Conservation (phyloP, 1,140 invertebrate genomes). For the Rhopalosiphum maidis region DNA sequence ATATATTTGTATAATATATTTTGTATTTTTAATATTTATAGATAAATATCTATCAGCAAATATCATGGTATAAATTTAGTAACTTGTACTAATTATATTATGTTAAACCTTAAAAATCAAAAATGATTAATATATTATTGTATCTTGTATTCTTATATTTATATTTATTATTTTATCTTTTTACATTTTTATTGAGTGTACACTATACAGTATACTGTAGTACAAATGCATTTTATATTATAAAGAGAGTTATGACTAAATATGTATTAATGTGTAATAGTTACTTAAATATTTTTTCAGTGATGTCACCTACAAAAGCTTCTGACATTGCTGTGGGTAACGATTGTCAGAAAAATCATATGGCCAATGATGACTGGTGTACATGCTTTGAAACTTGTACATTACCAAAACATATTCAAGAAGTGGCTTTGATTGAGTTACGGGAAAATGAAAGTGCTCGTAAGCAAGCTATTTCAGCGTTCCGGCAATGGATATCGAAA, state of each 20-base stretch:
- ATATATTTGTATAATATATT: not conserved
- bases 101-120: too few relatives aligned
- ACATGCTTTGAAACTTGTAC: not conserved
- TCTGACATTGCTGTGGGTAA: not conserved
- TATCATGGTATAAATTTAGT: too few relatives aligned
- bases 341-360: not conserved
- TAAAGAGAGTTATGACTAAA: not conserved
- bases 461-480: slow-evolving; percentile 69
- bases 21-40: not conserved
- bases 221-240: not conserved
- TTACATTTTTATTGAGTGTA: too few relatives aligned
- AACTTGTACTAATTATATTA: too few relatives aligned
- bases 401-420: slow-evolving; percentile 64
- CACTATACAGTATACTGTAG: not conserved
- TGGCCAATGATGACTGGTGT: not conserved
- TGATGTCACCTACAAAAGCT: not conserved
- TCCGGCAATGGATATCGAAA: slow-evolving; percentile 73
- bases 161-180: too few relatives aligned
- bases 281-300: not conserved
- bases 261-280: not conserved
- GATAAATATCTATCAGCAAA: not conserved
- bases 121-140: too few relatives aligned
- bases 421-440: slow-evolving; percentile 70
- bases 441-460: slow-evolving; percentile 69
- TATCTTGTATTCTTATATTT: too few relatives aligned